Conservation (phyloP, 2,113 vertebrate species). For the Silurus asotus region DNA sequence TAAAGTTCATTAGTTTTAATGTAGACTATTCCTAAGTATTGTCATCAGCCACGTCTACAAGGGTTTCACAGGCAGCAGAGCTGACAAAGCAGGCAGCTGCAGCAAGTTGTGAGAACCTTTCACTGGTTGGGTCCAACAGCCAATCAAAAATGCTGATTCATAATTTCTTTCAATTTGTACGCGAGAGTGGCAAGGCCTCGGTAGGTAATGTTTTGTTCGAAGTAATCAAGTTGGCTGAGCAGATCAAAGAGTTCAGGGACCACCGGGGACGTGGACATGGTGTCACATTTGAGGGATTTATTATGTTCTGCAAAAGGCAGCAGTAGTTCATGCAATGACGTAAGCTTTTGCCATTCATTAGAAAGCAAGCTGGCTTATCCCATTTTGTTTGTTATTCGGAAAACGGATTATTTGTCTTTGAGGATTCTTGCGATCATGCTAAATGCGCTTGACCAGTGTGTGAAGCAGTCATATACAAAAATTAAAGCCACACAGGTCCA, state of each 20-base stretch:
- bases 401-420: conserved; percentile 11
- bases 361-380: conserved; percentile 45
- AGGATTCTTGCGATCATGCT: conserved; percentile 36
- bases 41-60: no score
- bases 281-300: conserved; percentile 48
- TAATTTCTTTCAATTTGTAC: conserved; percentile 28
- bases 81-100: background rate
- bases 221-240: conserved; percentile 33
- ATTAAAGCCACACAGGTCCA: conserved; percentile 32
- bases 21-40: conserved; percentile 20
- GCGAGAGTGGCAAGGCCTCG: conserved; percentile 34
- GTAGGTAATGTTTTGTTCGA: conserved; percentile 6
- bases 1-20: conserved; percentile 25
- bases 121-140: background rate
- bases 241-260: conserved; percentile 39
- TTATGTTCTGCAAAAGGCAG: conserved; percentile 52
- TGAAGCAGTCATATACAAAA: conserved; percentile 47
- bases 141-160: conserved; percentile 36
- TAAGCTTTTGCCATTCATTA: conserved; percentile 47
- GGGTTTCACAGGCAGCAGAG: no score
- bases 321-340: conserved; percentile 38
- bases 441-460: conserved; percentile 43
- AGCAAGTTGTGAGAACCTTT: conserved; percentile 30
- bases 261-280: conserved; percentile 45
- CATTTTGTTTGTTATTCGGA: background rate